phyloP scores from a whole-genome alignment of 2,113 vertebrate species.

The Rattus norvegicus region DNA sequence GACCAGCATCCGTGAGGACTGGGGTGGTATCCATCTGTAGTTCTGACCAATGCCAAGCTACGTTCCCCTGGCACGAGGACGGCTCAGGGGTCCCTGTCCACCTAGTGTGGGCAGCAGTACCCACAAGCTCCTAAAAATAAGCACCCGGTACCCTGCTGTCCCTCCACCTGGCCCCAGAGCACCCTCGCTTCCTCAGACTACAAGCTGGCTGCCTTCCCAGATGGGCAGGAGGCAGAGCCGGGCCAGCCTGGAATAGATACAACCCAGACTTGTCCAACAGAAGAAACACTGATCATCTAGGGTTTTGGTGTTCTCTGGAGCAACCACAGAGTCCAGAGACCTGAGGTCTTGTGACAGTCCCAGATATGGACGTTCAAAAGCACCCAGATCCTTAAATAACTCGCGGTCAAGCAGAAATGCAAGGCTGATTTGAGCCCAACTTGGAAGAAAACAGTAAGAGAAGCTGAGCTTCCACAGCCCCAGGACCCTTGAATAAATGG shows the following conservation, averaged over 20 bases:
- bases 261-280: background rate
- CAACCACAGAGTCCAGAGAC: background rate
- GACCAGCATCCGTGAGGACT: background rate
- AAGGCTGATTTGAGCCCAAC: background rate
- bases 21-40: background rate
- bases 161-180: conserved; percentile 67
- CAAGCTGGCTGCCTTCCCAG: background rate
- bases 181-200: background rate
- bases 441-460: too few species aligned
- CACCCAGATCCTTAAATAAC: background rate
- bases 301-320: background rate
- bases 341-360: background rate
- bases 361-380: background rate
- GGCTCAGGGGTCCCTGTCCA: background rate
- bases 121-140: conserved; percentile 62
- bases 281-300: too few species aligned
- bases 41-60: background rate
- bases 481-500: fast-evolving
- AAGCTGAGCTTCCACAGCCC: fast-evolving
- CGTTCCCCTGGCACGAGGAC: background rate
- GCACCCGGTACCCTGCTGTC: conserved; percentile 63
- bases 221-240: background rate
- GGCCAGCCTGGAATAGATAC: background rate
- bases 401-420: background rate
- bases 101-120: background rate